These are phyloP conservation scores for Kryptolebias marmoratus DNA, from an alignment of 2,113 vertebrate species.

Conservation along the genomic window DNA sequence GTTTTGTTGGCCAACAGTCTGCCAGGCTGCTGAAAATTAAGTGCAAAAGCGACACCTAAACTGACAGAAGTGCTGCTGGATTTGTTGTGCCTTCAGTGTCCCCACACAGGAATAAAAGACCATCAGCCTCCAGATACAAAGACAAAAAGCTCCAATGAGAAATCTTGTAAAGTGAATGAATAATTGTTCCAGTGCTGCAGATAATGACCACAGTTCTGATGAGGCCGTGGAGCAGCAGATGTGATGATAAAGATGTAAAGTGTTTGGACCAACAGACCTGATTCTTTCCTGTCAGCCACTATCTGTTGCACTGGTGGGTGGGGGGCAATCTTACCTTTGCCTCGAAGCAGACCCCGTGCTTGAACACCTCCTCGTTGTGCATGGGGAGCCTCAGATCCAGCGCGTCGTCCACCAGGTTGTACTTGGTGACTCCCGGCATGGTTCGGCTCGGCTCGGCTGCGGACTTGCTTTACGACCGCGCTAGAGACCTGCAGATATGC, in stretches of 20 bases:
- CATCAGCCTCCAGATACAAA: neutral
- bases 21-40: neutral
- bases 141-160: too few relatives aligned
- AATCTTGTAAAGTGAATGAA: too few relatives aligned
- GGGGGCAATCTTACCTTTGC: constrained; percentile 86
- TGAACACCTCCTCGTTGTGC: constrained; percentile 95
- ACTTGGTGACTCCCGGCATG: constrained; percentile 94
- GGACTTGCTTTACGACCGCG: constrained; percentile 58
- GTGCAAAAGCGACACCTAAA: neutral
- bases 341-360: constrained; percentile 93
- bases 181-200: too few relatives aligned
- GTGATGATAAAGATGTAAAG: too few relatives aligned
- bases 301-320: constrained; percentile 38
- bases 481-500: constrained; percentile 62
- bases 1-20: neutral
- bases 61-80: neutral
- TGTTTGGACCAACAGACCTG: neutral
- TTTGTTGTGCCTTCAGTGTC: neutral
- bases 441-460: constrained; percentile 37
- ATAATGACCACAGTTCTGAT: neutral
- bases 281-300: neutral
- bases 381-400: constrained; percentile 91
- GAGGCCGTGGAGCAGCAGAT: neutral
- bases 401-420: constrained; percentile 93
- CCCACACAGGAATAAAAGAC: neutral